Conservation (phyloP, 2,797 vertebrate species). For the Sciurus carolinensis region DNA sequence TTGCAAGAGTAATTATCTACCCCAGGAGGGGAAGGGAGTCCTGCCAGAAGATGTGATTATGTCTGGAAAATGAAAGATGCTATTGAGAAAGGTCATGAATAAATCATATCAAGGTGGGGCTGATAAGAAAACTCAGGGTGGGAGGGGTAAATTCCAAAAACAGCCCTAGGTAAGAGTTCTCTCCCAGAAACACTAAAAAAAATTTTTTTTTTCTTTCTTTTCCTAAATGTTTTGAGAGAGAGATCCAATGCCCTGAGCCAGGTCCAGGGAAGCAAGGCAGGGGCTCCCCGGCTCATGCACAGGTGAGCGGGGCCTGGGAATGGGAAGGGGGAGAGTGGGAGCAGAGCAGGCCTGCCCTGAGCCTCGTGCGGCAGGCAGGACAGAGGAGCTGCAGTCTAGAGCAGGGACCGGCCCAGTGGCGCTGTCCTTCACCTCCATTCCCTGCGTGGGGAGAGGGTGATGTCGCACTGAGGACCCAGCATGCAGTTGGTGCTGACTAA, state of each 20-base stretch:
- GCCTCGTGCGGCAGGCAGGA: background rate
- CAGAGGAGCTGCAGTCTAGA: background rate
- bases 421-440: background rate
- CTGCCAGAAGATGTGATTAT: constrained; percentile 88
- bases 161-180: constrained; percentile 55
- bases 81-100: constrained; percentile 80
- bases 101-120: constrained; percentile 75
- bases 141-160: constrained; percentile 1
- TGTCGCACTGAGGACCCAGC: background rate
- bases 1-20: constrained; percentile 93
- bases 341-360: background rate
- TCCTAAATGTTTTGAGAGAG: constrained; percentile 84
- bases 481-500: background rate
- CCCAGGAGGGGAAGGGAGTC: constrained; percentile 90
- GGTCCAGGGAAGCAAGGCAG: constrained; percentile 90
- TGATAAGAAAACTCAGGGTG: constrained; percentile 11
- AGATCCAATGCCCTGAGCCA: constrained; percentile 87
- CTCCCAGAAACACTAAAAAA: background rate
- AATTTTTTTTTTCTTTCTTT: constrained; percentile 82
- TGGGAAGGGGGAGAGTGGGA: background rate
- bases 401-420: rapidly evolving
- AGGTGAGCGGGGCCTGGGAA: background rate
- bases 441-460: too few species aligned
- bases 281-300: background rate
- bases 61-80: constrained; percentile 82